Conservation (phyloP, 37 sponge, comb jelly and placozoan species). For the Tethya wilhelma region DNA sequence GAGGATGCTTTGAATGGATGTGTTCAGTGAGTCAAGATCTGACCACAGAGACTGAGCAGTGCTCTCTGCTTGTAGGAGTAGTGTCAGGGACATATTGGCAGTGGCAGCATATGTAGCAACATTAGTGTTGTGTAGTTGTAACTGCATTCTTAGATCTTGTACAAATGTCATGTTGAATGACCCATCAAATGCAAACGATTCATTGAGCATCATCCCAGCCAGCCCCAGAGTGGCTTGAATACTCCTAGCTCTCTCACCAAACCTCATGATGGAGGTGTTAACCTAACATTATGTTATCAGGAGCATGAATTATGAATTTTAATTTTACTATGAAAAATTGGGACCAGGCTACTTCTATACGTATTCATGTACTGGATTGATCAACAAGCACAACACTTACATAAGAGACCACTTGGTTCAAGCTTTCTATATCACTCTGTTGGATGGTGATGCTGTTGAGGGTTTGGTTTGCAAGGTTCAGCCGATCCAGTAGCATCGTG, state of each 20-base stretch:
- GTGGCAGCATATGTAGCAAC: background rate
- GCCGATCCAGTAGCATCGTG: background rate
- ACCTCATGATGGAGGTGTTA: background rate
- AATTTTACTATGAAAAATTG: no score
- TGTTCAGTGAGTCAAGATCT: background rate
- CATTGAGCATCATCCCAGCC: background rate
- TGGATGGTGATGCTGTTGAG: conserved; percentile 17
- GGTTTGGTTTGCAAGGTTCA: background rate
- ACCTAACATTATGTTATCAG: background rate
- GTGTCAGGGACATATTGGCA: background rate
- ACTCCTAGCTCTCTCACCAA: background rate
- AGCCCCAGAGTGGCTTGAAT: background rate
- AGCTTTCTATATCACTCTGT: background rate
- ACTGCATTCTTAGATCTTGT: background rate
- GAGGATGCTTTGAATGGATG: background rate
- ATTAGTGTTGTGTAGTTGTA: background rate
- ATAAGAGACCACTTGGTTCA: conserved; percentile 1
- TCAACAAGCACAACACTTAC: no score
- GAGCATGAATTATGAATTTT: background rate
- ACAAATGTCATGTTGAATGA: conserved; percentile 18
- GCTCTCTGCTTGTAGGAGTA: background rate
- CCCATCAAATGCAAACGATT: conserved; percentile 15
- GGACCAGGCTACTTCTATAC: no score
- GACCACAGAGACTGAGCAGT: background rate
- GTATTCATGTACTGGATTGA: no score